Evolutionary conservation across 2,113 vertebrate species (phyloP).

Genomic region (Percina caprodes): DNA sequence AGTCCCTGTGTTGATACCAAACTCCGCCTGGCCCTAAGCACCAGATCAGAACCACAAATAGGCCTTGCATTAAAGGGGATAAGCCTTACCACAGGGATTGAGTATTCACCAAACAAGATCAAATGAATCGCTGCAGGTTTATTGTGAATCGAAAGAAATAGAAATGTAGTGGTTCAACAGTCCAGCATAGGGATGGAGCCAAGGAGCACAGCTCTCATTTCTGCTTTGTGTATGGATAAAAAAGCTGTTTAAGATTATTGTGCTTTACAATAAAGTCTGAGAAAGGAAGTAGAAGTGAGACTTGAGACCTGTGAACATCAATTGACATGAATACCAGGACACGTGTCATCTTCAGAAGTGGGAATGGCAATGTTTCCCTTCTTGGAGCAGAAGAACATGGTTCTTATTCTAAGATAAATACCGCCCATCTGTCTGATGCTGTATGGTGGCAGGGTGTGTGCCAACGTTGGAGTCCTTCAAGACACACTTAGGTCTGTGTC

Average conservation of each 20-base stretch:
- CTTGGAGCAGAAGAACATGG: slow-evolving; percentile 67
- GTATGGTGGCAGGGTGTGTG: slow-evolving; percentile 63
- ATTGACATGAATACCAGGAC: slow-evolving; percentile 61
- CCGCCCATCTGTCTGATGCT: slow-evolving; percentile 79
- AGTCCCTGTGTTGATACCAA: slow-evolving; percentile 66
- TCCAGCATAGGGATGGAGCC: slow-evolving; percentile 34
- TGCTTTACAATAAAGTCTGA: slow-evolving; percentile 43
- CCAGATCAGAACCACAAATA: slow-evolving; percentile 79
- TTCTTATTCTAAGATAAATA: slow-evolving; percentile 80
- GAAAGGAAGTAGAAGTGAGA: slow-evolving; percentile 49
- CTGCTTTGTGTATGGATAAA: background rate
- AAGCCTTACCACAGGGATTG: slow-evolving; percentile 67
- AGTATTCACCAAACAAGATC: slow-evolving; percentile 67
- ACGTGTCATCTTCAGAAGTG: slow-evolving; percentile 70
- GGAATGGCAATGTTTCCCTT: slow-evolving; percentile 65
- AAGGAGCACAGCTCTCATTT: slow-evolving; percentile 31
- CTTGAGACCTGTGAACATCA: slow-evolving; percentile 66
- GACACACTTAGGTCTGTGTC: slow-evolving; percentile 86
- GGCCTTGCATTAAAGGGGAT: slow-evolving; percentile 78
- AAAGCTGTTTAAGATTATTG: slow-evolving; percentile 19
- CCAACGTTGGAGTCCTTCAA: slow-evolving; percentile 74
- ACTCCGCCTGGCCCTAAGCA: slow-evolving; percentile 76
- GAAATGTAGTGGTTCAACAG: slow-evolving; percentile 39
- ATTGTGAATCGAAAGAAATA: slow-evolving; percentile 62
- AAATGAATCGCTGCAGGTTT: slow-evolving; percentile 55